These are phyloP conservation scores for Andrena chrysosceles DNA, from an alignment of 2,888 invertebrate genomes.

Conservation along the genomic window DNA sequence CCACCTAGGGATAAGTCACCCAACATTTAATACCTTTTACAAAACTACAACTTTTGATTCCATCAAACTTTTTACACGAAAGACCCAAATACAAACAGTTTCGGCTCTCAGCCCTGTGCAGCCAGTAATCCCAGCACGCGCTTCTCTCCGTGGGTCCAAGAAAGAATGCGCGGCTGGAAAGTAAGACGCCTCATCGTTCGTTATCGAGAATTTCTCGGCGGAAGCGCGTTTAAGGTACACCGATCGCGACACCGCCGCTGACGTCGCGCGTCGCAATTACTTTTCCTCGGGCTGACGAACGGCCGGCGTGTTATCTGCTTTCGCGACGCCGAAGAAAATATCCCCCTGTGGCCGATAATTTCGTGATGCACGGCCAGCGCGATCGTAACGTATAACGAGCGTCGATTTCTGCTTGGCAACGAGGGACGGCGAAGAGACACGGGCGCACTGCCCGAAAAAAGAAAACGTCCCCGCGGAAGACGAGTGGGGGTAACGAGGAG, in stretches of 20 bases:
- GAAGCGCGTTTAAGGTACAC: background rate
- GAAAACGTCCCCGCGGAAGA: slow-evolving; percentile 7
- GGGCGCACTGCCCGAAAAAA: background rate
- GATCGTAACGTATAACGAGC: slow-evolving; percentile 9
- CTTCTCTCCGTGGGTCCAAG: background rate
- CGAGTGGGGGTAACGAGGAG: background rate
- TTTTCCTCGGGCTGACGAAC: slow-evolving; percentile 24
- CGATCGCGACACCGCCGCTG: slow-evolving; percentile 1
- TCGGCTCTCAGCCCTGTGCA: background rate
- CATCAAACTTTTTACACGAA: too few relatives aligned
- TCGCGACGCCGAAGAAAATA: slow-evolving; percentile 69
- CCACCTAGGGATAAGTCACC: too few relatives aligned
- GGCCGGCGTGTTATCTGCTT: slow-evolving; percentile 27
- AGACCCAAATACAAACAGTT: background rate
- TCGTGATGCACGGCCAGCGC: slow-evolving; percentile 56
- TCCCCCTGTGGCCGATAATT: slow-evolving; percentile 74
- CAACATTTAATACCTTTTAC: too few relatives aligned
- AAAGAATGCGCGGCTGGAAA: background rate
- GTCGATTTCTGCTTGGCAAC: background rate
- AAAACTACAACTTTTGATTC: too few relatives aligned
- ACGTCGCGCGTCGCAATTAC: slow-evolving; percentile 18
- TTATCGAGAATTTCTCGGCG: slow-evolving; percentile 12
- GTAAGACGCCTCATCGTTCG: background rate
- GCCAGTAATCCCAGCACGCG: background rate
- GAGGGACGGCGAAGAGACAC: background rate